These are phyloP conservation scores for Chiloscyllium plagiosum DNA, from an alignment of 2,113 vertebrate genomes.

Conservation along the genomic window DNA sequence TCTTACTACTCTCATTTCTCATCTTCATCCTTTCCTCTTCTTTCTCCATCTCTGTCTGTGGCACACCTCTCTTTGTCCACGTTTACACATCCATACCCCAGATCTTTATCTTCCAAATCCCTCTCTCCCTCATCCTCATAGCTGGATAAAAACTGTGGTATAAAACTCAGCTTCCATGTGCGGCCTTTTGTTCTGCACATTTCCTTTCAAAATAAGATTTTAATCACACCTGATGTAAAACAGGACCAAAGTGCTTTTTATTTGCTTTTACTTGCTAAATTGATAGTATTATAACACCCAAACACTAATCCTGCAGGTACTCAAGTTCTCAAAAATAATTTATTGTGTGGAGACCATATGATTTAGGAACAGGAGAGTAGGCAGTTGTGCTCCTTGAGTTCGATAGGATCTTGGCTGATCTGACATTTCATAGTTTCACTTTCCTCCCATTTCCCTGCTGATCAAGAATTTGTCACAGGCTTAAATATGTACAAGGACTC, in stretches of 20 bases:
- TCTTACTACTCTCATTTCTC: not conserved
- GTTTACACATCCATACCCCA: no score
- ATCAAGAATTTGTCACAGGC: no score
- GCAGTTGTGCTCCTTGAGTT: no score
- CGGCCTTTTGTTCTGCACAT: not conserved
- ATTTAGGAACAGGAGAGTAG: no score
- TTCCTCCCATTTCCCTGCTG: no score
- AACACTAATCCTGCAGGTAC: not conserved
- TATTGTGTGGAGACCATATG: not conserved
- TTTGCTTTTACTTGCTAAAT: not conserved
- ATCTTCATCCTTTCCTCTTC: not conserved
- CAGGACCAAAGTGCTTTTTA: not conserved
- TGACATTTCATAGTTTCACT: no score
- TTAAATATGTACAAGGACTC: no score
- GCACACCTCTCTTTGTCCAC: not conserved
- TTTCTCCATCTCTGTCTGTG: not conserved
- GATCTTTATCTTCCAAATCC: not conserved
- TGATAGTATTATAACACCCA: not conserved
- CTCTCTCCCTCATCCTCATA: constrained; percentile 39
- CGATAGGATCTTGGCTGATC: no score
- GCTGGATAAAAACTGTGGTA: constrained; percentile 53
- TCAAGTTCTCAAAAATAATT: not conserved
- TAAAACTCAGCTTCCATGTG: constrained; percentile 49
- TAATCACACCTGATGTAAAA: not conserved
- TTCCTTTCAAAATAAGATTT: constrained; percentile 45